A percentile compares a stretch with the other conserved stretches of the same genome.
Evolutionary conservation across 2,113 vertebrate species (phyloP).

Genomic region (Myanophis thanlyinensis): DNA sequence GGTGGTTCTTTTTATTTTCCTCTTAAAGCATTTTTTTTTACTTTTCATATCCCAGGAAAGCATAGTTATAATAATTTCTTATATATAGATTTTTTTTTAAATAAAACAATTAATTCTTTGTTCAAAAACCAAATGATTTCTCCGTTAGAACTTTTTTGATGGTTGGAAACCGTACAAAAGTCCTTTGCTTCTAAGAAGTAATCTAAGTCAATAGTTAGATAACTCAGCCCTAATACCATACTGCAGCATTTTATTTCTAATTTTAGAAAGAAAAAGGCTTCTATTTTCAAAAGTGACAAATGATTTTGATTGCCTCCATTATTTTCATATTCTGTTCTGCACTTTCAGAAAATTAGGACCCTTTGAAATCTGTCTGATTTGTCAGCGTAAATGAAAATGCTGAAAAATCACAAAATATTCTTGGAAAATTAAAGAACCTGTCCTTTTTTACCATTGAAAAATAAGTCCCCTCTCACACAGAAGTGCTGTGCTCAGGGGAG

Average conservation of each 20-base stretch:
- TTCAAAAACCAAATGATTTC: background rate
- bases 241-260: background rate
- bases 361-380: slow-evolving; percentile 10
- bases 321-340: background rate
- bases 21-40: background rate
- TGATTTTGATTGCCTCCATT: slow-evolving; percentile 27
- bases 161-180: background rate
- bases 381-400: slow-evolving; percentile 1
- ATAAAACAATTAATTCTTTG: background rate
- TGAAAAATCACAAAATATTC: slow-evolving; percentile 9
- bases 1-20: background rate
- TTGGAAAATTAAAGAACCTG: background rate
- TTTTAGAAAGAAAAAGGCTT: background rate
- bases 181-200: background rate
- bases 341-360: slow-evolving; percentile 14
- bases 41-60: background rate
- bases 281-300: slow-evolving; percentile 15
- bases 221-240: background rate
- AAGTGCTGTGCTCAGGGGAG: background rate
- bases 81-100: background rate
- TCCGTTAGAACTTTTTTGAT: no score
- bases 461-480: background rate
- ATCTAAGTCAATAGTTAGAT: background rate
- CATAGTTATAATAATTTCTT: background rate
- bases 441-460: background rate